Conservation (phyloP, 2,888 invertebrate genomes). For the Leptopilina myrica region DNA sequence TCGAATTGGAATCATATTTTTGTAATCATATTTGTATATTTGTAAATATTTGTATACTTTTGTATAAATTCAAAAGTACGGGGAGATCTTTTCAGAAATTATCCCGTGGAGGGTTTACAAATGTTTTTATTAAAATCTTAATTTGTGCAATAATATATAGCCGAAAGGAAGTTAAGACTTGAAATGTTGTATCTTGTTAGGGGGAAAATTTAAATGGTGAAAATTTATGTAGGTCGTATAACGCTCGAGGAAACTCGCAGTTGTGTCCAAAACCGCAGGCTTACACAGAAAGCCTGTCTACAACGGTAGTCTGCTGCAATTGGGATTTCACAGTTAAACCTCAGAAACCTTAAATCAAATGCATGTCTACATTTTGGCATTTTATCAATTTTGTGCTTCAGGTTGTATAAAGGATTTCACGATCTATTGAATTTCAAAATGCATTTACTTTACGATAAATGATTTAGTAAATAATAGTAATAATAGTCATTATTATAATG, state of each 20-base stretch:
- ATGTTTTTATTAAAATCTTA: conserved; percentile 15
- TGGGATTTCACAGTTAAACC: conserved; percentile 24
- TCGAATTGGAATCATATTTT: no score
- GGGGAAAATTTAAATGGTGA: conserved; percentile 35
- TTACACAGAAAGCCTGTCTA: neutral
- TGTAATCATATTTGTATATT: no score
- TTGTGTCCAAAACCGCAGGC: neutral
- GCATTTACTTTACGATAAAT: no score
- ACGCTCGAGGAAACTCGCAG: neutral
- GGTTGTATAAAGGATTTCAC: no score
- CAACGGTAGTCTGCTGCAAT: conserved; percentile 5
- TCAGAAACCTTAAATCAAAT: neutral
- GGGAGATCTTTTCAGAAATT: no score
- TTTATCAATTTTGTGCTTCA: no score
- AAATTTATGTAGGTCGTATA: conserved; percentile 41
- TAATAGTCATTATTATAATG: no score
- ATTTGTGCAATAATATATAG: neutral
- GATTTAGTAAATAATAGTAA: no score
- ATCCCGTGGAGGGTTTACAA: neutral
- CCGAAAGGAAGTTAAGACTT: conserved; percentile 5
- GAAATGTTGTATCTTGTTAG: conserved; percentile 34
- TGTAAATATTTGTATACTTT: no score
- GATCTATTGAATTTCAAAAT: no score
- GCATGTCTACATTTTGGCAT: no score
- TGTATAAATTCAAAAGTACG: no score